A percentile compares a stretch with the other conserved stretches of the same genome.
These are phyloP conservation scores for Drosophila bocqueti DNA, from an alignment of 1,140 invertebrate species.

Conservation along the genomic window DNA sequence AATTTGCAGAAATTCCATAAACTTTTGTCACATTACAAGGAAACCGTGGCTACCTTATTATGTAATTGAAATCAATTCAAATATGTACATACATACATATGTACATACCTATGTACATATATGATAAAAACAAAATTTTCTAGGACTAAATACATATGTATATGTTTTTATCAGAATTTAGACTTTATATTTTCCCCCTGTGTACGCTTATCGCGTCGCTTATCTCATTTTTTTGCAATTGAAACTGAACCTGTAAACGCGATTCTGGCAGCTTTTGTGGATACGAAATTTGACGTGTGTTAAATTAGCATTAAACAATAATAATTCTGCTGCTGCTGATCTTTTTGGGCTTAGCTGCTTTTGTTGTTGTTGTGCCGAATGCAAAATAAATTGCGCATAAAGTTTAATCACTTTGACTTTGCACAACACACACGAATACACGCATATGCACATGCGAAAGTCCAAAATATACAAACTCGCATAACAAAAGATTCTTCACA, in stretches of 20 bases:
- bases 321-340: constrained; percentile 41
- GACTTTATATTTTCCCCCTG: neutral
- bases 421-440: constrained; percentile 41
- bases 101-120: too few species aligned
- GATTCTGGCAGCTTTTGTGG: constrained; percentile 40
- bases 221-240: constrained; percentile 18
- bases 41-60: neutral
- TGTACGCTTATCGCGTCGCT: constrained; percentile 29
- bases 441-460: constrained; percentile 16
- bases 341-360: constrained; percentile 26
- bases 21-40: constrained; percentile 1
- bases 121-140: too few species aligned
- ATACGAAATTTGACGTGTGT: constrained; percentile 30
- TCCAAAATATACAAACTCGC: constrained; percentile 72
- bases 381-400: constrained; percentile 85
- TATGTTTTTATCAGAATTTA: neutral
- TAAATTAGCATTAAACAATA: constrained; percentile 71
- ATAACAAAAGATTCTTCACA: constrained; percentile 77
- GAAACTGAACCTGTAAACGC: constrained; percentile 55
- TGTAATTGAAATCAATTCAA: neutral
- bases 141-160: too few species aligned
- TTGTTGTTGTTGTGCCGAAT: constrained; percentile 59
- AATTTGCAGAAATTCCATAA: constrained; percentile 8
- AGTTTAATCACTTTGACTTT: constrained; percentile 84
- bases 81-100: too few species aligned